A percentile compares a stretch with the other conserved stretches of the same genome.
phyloP scores from a whole-genome alignment of 2,113 vertebrate genomes.

The Solenodon paradoxus region DNA sequence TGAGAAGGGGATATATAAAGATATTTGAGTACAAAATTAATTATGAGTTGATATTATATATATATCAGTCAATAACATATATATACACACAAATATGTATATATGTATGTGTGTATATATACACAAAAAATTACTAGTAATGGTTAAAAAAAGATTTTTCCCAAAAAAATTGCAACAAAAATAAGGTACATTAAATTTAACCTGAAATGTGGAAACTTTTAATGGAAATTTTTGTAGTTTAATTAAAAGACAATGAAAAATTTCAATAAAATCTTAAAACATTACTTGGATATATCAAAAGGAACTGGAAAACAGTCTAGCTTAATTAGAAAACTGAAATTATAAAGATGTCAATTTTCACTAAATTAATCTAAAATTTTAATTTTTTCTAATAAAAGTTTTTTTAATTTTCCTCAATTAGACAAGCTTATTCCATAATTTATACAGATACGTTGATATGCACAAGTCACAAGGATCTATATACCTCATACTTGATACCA shows the following conservation, averaged over 20 bases:
- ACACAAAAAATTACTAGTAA: not conserved
- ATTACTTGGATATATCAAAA: not conserved
- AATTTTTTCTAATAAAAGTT: not conserved
- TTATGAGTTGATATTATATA: too few species aligned
- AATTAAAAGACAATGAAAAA: too few species aligned
- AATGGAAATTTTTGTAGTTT: too few species aligned
- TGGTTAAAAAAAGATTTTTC: not conserved
- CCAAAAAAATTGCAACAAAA: not conserved
- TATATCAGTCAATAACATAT: not conserved
- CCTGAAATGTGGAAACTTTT: not conserved
- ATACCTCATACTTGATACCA: not conserved
- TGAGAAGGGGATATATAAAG: not conserved
- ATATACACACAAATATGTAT: not conserved
- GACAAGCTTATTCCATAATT: not conserved
- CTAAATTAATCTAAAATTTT: not conserved
- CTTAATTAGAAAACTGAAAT: not conserved
- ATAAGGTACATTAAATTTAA: not conserved
- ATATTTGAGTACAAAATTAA: not conserved
- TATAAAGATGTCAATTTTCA: not conserved
- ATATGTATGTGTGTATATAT: too few species aligned
- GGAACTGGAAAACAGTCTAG: not conserved
- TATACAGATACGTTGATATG: not conserved
- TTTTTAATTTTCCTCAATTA: not conserved
- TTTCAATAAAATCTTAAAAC: not conserved
- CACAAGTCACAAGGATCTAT: not conserved